Evolutionary conservation across 1,140 invertebrate species (phyloP), one percentile per base, ranked within the genome.

Genomic region (Ips typographus): DNA sequence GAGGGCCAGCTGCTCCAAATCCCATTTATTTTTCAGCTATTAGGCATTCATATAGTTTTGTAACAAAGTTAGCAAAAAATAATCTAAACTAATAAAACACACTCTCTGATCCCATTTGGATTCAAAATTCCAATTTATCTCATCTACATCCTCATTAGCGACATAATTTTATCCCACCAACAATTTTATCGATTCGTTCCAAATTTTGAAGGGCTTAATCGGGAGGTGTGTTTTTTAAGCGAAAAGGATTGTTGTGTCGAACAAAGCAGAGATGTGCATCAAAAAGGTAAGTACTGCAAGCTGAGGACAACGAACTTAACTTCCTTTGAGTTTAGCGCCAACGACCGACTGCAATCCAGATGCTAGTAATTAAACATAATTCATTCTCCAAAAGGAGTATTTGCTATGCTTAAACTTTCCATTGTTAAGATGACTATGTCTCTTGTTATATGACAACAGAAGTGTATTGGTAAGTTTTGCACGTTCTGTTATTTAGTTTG

Each of bases 331-430:
- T 8, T 49, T 6, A 49, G 44, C 44, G 44, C 44, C 44, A 38
- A 42, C 57, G 42, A 41, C 7, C 57, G 8, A 59, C 8, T 59
- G 57, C 37, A 59, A 59, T 59, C 39, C 39, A 59, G 57, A 59
- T 40, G 57, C 8, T 42, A 59, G 57, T 59, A 59, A 59, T 59
- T 59, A 59, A 36, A 59, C 8, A 59, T 59, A 59, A 59, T 59
- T 59, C 57, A 42, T 59, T 40, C 38, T 59, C 6, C 39, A n/a
- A 59, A 59, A 59, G 40, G 39, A 37, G 39, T 59, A 59, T 59
- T 41, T 58, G 6, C 40, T 42, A 58, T 58, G 56, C 41, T 58
- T 40, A 49, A 49, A 49, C 44, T 49, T 49, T 49, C 22, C 22
- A 22, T 22, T 22, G 22, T 22, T 22, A 22, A 22, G 22, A 22